Evolutionary conservation across 2,888 invertebrate species (phyloP).

Genomic region (Sminthurinus aureus): DNA sequence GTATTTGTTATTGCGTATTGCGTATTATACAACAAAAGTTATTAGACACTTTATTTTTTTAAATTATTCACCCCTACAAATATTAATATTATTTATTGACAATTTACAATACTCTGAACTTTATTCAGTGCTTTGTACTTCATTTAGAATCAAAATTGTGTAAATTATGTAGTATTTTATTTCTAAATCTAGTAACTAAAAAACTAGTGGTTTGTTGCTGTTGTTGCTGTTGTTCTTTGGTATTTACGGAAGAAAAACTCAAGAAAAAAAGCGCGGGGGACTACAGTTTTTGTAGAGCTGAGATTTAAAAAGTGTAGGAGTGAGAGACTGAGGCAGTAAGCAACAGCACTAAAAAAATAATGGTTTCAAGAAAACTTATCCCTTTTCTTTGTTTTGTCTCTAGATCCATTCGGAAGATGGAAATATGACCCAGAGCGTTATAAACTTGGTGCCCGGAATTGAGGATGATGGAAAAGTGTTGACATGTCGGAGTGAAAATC

Average conservation of each 20-base stretch:
- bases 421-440: slow-evolving; percentile 80
- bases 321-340: background rate
- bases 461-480: slow-evolving; percentile 89
- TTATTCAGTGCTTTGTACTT: no score
- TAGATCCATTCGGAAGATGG: slow-evolving; percentile 74
- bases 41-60: no score
- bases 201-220: background rate
- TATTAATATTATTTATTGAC: no score
- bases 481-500: slow-evolving; percentile 88
- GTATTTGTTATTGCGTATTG: no score
- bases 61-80: no score
- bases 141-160: no score
- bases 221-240: background rate
- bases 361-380: slow-evolving; percentile 5
- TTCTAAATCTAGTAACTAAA: no score
- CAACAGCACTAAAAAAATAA: slow-evolving; percentile 7
- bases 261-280: background rate
- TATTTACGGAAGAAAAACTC: no score
- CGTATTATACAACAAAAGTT: no score
- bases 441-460: slow-evolving; percentile 81
- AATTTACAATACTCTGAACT: no score
- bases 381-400: slow-evolving; percentile 3
- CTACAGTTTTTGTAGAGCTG: background rate
- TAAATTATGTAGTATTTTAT: background rate
- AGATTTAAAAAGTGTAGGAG: background rate